These are phyloP conservation scores for Drosophila insularis DNA, from an alignment of 1,140 invertebrate genomes.

Conservation along the genomic window DNA sequence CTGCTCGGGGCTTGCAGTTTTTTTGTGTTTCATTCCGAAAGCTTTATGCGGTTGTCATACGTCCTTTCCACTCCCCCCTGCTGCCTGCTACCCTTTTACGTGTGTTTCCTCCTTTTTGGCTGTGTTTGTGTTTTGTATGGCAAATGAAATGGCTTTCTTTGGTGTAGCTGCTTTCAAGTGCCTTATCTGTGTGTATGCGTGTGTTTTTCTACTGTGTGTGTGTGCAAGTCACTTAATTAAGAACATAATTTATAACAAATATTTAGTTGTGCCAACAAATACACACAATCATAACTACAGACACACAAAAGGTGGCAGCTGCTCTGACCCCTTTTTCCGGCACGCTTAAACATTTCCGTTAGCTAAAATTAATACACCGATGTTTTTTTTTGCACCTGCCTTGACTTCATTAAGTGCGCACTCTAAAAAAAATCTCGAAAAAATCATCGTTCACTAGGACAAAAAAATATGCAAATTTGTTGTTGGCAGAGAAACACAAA, in stretches of 20 bases:
- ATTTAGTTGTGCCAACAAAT: constrained; percentile 63
- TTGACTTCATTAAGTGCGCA: constrained; percentile 68
- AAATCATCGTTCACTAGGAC: constrained; percentile 47
- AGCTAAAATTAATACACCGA: constrained; percentile 34
- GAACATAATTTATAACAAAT: constrained; percentile 77
- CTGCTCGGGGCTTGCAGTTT: constrained; percentile 33
- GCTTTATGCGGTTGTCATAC: constrained; percentile 64
- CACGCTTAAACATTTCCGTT: constrained; percentile 39
- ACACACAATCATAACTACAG: constrained; percentile 30
- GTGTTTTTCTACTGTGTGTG: constrained; percentile 24
- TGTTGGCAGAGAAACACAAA: constrained; percentile 1
- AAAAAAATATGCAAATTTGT: constrained; percentile 72
- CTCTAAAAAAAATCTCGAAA: constrained; percentile 40
- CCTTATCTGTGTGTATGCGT: constrained; percentile 31
- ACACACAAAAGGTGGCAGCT: constrained; percentile 25
- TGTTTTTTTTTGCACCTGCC: constrained; percentile 44
- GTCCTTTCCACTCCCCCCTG: constrained; percentile 40
- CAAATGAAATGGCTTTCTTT: constrained; percentile 40
- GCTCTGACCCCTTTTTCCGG: not conserved
- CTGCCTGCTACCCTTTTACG: not conserved
- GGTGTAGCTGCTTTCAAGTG: constrained; percentile 23
- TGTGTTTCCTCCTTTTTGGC: not conserved
- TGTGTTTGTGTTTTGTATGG: constrained; percentile 33
- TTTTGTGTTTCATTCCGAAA: constrained; percentile 42
- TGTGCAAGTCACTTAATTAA: constrained; percentile 72